Conservation (phyloP, 2,797 vertebrate genomes). For the Diplodus sargus region DNA sequence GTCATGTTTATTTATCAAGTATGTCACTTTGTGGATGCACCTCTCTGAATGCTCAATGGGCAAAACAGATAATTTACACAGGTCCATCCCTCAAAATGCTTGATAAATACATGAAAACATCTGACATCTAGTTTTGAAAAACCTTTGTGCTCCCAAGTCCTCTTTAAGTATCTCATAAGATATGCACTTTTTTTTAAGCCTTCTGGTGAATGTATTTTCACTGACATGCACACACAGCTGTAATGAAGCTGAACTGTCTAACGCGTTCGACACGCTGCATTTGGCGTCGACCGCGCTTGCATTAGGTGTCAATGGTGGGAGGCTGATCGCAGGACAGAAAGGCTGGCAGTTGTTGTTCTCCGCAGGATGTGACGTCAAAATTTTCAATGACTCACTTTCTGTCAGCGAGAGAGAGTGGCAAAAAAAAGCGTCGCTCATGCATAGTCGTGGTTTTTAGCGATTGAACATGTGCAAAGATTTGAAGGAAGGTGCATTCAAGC, state of each 20-base stretch:
- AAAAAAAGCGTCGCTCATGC: conserved; percentile 63
- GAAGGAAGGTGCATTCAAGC: conserved; percentile 60
- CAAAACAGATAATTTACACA: conserved; percentile 14
- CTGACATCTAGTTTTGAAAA: conserved; percentile 54
- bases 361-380: conserved; percentile 31
- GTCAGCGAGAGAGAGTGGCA: conserved; percentile 16
- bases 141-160: conserved; percentile 27
- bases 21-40: conserved; percentile 7
- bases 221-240: conserved; percentile 92
- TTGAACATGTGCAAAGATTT: conserved; percentile 49
- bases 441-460: conserved; percentile 25
- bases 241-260: conserved; percentile 56
- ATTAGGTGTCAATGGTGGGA: conserved; percentile 46
- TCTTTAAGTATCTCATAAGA: conserved; percentile 30
- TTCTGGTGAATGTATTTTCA: conserved; percentile 77
- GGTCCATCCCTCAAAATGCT: conserved; percentile 5
- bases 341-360: conserved; percentile 48
- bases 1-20: conserved; percentile 54
- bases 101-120: conserved; percentile 43
- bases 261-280: conserved; percentile 35
- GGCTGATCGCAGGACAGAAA: conserved; percentile 51
- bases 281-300: conserved; percentile 23
- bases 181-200: conserved; percentile 27
- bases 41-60: conserved; percentile 18
- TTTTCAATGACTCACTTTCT: conserved; percentile 42